Percentiles rank a stretch among this genome's conserved stretches.
Evolutionary conservation across 1,140 invertebrate genomes (phyloP).

Genomic region (Macrobrachium rosenbergii): DNA sequence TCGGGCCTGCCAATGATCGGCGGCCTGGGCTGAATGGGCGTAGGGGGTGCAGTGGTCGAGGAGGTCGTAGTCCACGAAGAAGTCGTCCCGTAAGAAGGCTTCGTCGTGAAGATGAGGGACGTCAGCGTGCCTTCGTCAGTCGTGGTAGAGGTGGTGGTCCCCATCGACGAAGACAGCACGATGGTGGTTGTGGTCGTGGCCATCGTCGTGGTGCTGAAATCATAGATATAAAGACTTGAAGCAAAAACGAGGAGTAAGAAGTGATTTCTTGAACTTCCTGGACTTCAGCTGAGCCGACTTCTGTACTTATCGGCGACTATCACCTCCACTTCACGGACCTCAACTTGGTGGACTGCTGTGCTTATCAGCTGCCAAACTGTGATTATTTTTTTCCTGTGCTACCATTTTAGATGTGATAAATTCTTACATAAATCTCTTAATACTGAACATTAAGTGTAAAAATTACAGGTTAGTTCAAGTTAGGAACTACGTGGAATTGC

Average conservation of each 20-base stretch:
- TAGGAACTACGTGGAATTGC: too few relatives aligned
- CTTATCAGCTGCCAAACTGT: neutral
- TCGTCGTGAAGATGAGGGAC: conserved; percentile 38
- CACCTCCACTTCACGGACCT: too few relatives aligned
- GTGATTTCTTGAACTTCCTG: conserved; percentile 20
- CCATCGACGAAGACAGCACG: conserved; percentile 45
- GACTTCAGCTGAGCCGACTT: neutral
- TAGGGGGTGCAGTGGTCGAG: conserved; percentile 8
- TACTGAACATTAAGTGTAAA: too few relatives aligned
- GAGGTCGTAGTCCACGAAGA: neutral
- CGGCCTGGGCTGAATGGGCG: conserved; percentile 20
- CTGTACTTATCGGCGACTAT: too few relatives aligned
- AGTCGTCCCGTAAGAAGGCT: conserved; percentile 8
- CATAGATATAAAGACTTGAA: neutral
- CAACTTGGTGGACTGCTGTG: too few relatives aligned
- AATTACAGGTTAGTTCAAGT: too few relatives aligned
- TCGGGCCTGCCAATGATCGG: conserved; percentile 49
- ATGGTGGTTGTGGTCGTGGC: conserved; percentile 45
- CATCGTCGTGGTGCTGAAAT: conserved; percentile 19
- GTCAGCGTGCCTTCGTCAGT: conserved; percentile 33
- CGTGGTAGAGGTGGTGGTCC: conserved; percentile 31
- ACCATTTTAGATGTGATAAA: too few relatives aligned
- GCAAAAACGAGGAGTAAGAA: neutral
- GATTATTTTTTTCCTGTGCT: too few relatives aligned
- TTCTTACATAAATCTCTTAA: too few relatives aligned